Conservation (phyloP, 2,888 invertebrate genomes). For the Hemistola chrysoprasaria region DNA sequence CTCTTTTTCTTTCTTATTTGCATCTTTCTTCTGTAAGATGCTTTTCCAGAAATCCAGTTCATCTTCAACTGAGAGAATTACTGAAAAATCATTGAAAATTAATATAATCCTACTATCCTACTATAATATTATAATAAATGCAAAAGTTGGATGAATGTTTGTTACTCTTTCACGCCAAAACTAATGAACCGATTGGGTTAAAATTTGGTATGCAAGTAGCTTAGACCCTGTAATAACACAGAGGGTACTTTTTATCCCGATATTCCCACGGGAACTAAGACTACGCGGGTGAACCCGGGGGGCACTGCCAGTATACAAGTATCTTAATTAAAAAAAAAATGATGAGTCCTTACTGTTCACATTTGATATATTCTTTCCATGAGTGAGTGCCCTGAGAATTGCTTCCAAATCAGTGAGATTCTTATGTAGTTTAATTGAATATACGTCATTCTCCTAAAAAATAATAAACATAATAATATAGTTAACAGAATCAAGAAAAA, state of each 20-base stretch:
- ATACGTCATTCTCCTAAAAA: slow-evolving; percentile 64
- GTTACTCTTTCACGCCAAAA: too few species aligned
- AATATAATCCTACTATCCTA: background rate
- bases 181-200: too few species aligned
- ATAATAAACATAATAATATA: slow-evolving; percentile 4
- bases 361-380: slow-evolving; percentile 59
- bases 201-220: too few species aligned
- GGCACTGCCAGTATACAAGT: too few species aligned
- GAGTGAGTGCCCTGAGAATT: slow-evolving; percentile 63
- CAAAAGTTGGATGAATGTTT: too few species aligned
- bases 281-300: too few species aligned
- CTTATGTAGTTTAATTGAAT: slow-evolving; percentile 68
- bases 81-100: slow-evolving; percentile 56
- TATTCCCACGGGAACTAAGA: too few species aligned
- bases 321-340: background rate
- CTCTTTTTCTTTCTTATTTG: slow-evolving; percentile 77
- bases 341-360: slow-evolving; percentile 50
- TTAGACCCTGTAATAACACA: too few species aligned
- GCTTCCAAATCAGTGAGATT: slow-evolving; percentile 66
- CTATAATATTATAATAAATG: background rate
- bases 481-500: too few species aligned
- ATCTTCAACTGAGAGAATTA: slow-evolving; percentile 85
- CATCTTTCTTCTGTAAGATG: slow-evolving; percentile 72
- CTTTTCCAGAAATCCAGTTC: slow-evolving; percentile 88
- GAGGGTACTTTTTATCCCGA: too few species aligned